Evolutionary conservation across 2,888 invertebrate species (phyloP).

Genomic region (Chrysolina americana): DNA sequence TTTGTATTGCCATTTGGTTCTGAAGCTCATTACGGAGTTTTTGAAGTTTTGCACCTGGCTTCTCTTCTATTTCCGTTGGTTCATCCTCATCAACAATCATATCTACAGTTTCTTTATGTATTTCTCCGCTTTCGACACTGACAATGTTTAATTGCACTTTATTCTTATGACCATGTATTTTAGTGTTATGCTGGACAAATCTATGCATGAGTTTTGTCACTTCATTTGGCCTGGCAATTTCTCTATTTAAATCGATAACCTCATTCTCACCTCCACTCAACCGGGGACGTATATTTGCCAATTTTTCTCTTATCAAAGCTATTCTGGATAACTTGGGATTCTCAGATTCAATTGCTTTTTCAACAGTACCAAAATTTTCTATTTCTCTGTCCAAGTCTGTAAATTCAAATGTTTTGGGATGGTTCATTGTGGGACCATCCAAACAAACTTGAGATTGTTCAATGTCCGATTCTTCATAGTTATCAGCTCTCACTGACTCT

Average conservation of each 20-base stretch:
- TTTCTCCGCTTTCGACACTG: constrained; percentile 68
- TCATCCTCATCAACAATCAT: constrained; percentile 64
- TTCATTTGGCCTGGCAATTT: constrained; percentile 71
- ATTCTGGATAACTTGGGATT: constrained; percentile 61
- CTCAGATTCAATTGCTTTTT: constrained; percentile 13
- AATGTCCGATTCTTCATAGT: neutral
- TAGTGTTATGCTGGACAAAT: constrained; percentile 78
- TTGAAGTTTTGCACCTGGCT: constrained; percentile 81
- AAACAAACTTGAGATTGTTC: neutral
- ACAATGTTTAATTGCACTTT: constrained; percentile 72
- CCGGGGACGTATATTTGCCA: constrained; percentile 68
- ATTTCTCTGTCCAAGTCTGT: constrained; percentile 52
- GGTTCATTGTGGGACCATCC: neutral
- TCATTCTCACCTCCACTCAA: constrained; percentile 72
- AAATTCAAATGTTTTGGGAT: constrained; percentile 32
- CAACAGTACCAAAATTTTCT: constrained; percentile 41
- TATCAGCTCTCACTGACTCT: neutral
- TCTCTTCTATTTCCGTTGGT: constrained; percentile 67
- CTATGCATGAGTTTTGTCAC: constrained; percentile 80
- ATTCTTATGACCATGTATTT: constrained; percentile 72
- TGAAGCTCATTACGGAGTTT: constrained; percentile 81
- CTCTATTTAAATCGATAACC: constrained; percentile 76
- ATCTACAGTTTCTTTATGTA: constrained; percentile 68
- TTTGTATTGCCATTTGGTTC: constrained; percentile 79
- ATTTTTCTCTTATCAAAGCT: constrained; percentile 59